phyloP scores from a whole-genome alignment of 1,140 invertebrate genomes.

The Heliothis subflexa region DNA sequence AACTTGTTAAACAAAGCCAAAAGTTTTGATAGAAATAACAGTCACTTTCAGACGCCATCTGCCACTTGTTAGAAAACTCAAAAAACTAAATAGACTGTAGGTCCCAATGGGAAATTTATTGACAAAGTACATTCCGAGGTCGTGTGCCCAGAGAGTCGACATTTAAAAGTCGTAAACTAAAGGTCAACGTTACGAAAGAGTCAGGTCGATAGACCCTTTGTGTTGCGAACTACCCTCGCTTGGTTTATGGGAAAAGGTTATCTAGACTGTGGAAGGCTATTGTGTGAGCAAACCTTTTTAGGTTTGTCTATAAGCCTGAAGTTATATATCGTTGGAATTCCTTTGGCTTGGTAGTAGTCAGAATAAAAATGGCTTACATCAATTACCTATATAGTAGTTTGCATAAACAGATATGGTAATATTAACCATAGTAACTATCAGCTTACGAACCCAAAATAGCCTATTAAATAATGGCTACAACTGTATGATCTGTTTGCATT shows the following conservation, averaged over 20 bases:
- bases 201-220: slow-evolving; percentile 31
- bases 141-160: slow-evolving; percentile 24
- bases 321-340: no score
- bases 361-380: no score
- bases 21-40: no score
- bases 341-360: no score
- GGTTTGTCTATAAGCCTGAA: no score
- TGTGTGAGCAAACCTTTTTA: background rate
- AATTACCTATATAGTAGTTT: no score
- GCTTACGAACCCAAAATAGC: no score
- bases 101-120: slow-evolving; percentile 19
- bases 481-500: no score
- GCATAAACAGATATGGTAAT: no score
- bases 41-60: background rate
- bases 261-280: slow-evolving; percentile 8
- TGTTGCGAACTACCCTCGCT: background rate
- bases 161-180: slow-evolving; percentile 49
- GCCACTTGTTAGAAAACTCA: background rate
- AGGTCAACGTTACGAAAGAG: slow-evolving; percentile 35
- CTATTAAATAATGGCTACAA: no score
- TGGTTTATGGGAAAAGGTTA: slow-evolving; percentile 31
- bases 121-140: slow-evolving; percentile 36
- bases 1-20: no score
- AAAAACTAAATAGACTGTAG: slow-evolving; percentile 14
- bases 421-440: no score